Conservation (phyloP, 2,888 invertebrate genomes). For the Portevinia maculata region DNA sequence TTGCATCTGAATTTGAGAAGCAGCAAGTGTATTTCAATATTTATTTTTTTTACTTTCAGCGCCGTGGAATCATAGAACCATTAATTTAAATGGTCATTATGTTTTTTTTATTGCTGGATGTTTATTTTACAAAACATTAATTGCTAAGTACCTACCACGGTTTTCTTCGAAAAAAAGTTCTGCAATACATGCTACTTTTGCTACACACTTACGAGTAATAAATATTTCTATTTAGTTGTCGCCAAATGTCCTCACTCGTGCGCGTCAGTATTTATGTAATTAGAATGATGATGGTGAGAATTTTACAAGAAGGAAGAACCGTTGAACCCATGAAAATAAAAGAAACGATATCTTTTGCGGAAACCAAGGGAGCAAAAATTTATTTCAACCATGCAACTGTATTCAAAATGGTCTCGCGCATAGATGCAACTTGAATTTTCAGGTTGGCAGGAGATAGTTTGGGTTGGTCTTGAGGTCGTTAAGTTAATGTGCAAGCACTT, state of each 20-base stretch:
- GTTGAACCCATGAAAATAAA: slow-evolving; percentile 8
- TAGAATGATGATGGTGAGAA: slow-evolving; percentile 45
- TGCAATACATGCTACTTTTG: no score
- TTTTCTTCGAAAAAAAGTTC: no score
- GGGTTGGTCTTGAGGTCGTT: slow-evolving; percentile 45
- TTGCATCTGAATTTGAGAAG: slow-evolving; percentile 14
- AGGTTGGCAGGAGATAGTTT: slow-evolving; percentile 10
- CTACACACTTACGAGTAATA: not conserved
- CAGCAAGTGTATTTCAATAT: slow-evolving; percentile 1
- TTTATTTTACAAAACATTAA: not conserved
- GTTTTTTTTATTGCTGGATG: slow-evolving; percentile 26
- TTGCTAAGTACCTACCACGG: no score
- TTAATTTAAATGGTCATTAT: slow-evolving; percentile 42
- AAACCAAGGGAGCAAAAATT: slow-evolving; percentile 43
- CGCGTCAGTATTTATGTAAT: slow-evolving; percentile 41
- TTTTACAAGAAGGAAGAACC: slow-evolving; percentile 35
- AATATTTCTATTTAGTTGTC: slow-evolving; percentile 23
- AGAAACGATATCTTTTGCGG: slow-evolving; percentile 23
- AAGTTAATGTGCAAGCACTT: slow-evolving; percentile 65
- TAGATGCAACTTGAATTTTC: slow-evolving; percentile 46
- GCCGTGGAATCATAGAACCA: slow-evolving; percentile 3
- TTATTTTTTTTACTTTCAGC: not conserved
- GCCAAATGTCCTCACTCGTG: slow-evolving; percentile 49
- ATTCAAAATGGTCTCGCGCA: slow-evolving; percentile 37
- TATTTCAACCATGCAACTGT: slow-evolving; percentile 23